Base-by-base conservation (phyloP, 2,113 vertebrate species). In the Propithecus coquereli region DNA sequence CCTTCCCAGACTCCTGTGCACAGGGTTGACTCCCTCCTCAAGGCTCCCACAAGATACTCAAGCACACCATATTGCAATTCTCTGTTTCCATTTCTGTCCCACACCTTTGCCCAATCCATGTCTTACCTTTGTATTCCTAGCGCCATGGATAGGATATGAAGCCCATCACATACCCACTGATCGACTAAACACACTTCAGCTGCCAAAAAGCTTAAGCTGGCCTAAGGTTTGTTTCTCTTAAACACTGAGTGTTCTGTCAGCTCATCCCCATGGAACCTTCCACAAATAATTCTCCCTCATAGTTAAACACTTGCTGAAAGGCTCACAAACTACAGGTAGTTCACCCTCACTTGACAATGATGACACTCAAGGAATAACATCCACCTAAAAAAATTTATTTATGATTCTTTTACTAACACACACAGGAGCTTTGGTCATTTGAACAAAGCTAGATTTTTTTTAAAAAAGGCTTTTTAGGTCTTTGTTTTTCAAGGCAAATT, bases 351-450 rank as follows among this genome's bases (percentile, higher is more conserved):
- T 30, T 45, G 52, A 52, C 18, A 10, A 2, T 7, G n/a, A 66
- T 25, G 70, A 25, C n/a, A 40, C 32, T 61, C 32, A 82, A 34
- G 23, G 23, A 77, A 47, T 61, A 43, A 68, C 18, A 63, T 12
- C 10, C 25, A 37, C 63, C 71, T 57, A 37, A n/a, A 65, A 23
- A 52, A 34, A 52, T 18, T 40, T 81, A 57, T 45, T 80, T 40
- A 71, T 63, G n/a, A 91, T 50, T 81, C 18, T 71, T 81, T 86
- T n/a, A 80, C 80, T 71, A 71, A 73, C n/a, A 76, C 79, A 71
- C 70, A 43, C 3, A 70, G 34, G 61, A 10, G 27, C 63, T 86
- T 63, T 70, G 52, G 34, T 63, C 54, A 63, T 73, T 34, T 52
- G 23, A 79, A 79, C 23, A 45, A 92, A 84, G 3, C 30, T 73